These are phyloP conservation scores for Xyliphius kryptos DNA, from an alignment of 2,113 vertebrate genomes.

Conservation along the genomic window DNA sequence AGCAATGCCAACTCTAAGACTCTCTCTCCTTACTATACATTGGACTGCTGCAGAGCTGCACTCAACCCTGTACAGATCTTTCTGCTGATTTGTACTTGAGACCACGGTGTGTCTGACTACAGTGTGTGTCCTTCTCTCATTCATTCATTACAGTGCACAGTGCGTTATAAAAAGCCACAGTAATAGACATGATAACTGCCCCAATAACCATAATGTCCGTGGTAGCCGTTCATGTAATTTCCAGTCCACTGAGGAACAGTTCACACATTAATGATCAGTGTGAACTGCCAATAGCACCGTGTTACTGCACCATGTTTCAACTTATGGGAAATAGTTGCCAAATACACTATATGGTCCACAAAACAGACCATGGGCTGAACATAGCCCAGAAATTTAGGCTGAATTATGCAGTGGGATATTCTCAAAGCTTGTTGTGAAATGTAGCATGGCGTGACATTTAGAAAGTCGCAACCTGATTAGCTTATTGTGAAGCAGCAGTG, in stretches of 20 bases:
- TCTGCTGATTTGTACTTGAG: not conserved
- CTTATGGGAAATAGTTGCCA: not conserved
- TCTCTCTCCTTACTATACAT: not conserved
- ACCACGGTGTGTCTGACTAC: constrained; percentile 3
- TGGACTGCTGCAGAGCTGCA: not conserved
- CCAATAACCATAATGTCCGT: constrained; percentile 8
- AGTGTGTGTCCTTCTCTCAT: constrained; percentile 7
- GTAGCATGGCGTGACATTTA: no score
- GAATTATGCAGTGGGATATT: no score
- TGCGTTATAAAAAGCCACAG: not conserved
- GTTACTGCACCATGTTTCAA: not conserved
- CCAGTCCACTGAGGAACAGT: not conserved
- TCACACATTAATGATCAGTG: constrained; percentile 1
- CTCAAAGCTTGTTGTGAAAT: no score
- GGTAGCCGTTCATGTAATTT: constrained; percentile 11
- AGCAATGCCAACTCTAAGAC: constrained; percentile 9
- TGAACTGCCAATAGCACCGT: not conserved
- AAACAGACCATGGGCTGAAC: no score
- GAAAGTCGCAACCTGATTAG: no score
- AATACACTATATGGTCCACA: no score
- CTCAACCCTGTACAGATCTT: not conserved
- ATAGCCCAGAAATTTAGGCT: no score
- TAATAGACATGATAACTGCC: constrained; percentile 10
- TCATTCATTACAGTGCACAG: constrained; percentile 13
- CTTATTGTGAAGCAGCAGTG: no score